Percentiles rank a stretch among this genome's conserved stretches.
phyloP scores from a whole-genome alignment of 2,113 vertebrate species.

The Oostethus manadensis region DNA sequence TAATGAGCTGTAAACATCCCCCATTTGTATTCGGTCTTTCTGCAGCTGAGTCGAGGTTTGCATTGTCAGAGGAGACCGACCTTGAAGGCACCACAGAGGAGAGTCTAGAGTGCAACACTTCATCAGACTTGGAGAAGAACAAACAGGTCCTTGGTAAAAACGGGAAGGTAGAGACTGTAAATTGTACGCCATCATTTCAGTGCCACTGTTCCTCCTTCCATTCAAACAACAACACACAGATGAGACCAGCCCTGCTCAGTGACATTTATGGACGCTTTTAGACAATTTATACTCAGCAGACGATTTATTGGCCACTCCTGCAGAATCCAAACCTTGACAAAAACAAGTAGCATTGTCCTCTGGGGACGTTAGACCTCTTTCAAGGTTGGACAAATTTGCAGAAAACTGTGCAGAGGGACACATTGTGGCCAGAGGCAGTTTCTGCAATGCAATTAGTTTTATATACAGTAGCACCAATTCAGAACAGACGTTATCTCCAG shows the following conservation, averaged over 20 bases:
- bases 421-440: no score
- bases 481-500: no score
- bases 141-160: conserved; percentile 44
- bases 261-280: conserved; percentile 6
- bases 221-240: not conserved
- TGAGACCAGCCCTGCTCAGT: not conserved
- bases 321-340: not conserved
- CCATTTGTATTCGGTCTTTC: conserved; percentile 13
- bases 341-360: not conserved
- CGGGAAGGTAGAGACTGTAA: conserved; percentile 59
- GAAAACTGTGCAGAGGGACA: no score
- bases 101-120: conserved; percentile 76
- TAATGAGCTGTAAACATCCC: not conserved
- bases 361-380: no score
- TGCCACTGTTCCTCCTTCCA: not conserved
- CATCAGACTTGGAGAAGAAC: conserved; percentile 78
- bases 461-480: no score
- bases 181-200: not conserved
- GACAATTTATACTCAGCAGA: conserved; percentile 1
- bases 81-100: conserved; percentile 78
- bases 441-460: no score
- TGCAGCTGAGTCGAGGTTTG: conserved; percentile 57
- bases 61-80: conserved; percentile 78
- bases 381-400: no score
- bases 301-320: not conserved